A percentile compares a stretch with the other conserved stretches of the same genome.
Evolutionary conservation across 2,797 vertebrate genomes (phyloP).

Genomic region (Sorex maritimensis): DNA sequence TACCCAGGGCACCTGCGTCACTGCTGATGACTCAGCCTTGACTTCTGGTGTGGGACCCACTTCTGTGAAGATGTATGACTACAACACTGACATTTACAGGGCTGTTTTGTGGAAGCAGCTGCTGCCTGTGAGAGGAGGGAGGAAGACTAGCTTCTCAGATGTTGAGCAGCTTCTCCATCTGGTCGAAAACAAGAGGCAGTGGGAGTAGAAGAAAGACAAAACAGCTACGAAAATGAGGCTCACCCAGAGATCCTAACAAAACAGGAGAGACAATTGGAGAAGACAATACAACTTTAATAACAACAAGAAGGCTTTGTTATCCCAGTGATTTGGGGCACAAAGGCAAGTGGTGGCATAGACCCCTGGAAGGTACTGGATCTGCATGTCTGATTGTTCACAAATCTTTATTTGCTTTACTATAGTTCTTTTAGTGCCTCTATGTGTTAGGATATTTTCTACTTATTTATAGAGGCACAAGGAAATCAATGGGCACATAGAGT

Average conservation of each 20-base stretch:
- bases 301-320: constrained; percentile 56
- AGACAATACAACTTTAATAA: constrained; percentile 35
- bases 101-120: constrained; percentile 55
- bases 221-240: not conserved
- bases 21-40: not conserved
- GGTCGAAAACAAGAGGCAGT: not conserved
- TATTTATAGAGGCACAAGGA: constrained; percentile 26
- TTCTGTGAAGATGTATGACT: not conserved
- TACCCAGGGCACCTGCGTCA: not conserved
- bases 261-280: not conserved
- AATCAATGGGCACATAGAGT: not conserved
- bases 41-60: constrained; percentile 2
- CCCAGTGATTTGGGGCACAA: constrained; percentile 26
- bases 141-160: constrained; percentile 56
- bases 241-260: not conserved
- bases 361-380: not conserved
- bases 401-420: not conserved
- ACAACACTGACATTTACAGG: not conserved
- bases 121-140: not conserved
- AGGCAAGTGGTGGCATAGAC: not conserved
- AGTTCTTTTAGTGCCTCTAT: not conserved
- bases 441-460: constrained; percentile 54
- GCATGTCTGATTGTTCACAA: not conserved
- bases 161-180: constrained; percentile 59
- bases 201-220: constrained; percentile 31